phyloP scores from a whole-genome alignment of 2,797 vertebrate species.

The Ciconia nigra region DNA sequence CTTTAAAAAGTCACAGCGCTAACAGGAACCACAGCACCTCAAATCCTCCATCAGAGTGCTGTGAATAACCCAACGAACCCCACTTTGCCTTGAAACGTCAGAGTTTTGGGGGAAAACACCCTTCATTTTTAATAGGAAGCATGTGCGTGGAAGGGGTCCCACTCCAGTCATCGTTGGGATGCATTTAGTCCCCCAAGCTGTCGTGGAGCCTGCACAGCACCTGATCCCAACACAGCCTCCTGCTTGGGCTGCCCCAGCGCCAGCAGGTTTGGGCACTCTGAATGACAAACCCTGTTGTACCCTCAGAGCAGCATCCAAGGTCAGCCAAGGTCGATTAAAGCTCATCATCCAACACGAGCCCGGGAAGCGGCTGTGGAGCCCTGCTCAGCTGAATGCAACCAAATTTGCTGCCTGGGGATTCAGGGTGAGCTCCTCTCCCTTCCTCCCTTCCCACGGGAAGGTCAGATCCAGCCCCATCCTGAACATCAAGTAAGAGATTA shows the following conservation, averaged over 20 bases:
- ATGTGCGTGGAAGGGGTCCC: not conserved
- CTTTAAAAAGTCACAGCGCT: not conserved
- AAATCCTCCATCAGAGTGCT: not conserved
- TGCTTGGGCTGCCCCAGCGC: not conserved
- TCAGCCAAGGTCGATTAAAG: not conserved
- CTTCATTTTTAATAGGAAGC: fast-evolving
- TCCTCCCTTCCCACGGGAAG: not conserved
- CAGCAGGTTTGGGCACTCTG: not conserved
- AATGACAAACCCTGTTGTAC: not conserved
- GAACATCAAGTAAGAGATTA: not conserved
- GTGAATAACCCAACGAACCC: not conserved
- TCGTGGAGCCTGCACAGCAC: not conserved
- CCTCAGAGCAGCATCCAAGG: not conserved
- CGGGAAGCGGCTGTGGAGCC: not conserved
- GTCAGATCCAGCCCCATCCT: not conserved
- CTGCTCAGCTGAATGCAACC: not conserved
- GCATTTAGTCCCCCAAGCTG: not conserved
- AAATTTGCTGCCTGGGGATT: not conserved
- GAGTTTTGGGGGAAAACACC: not conserved
- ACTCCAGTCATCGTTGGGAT: not conserved
- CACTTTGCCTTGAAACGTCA: not conserved
- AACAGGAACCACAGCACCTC: not conserved
- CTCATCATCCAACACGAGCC: not conserved
- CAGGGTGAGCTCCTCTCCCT: not conserved
- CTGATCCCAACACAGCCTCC: not conserved